Conservation (phyloP, 2,113 vertebrate species). For the Isichthys henryi region DNA sequence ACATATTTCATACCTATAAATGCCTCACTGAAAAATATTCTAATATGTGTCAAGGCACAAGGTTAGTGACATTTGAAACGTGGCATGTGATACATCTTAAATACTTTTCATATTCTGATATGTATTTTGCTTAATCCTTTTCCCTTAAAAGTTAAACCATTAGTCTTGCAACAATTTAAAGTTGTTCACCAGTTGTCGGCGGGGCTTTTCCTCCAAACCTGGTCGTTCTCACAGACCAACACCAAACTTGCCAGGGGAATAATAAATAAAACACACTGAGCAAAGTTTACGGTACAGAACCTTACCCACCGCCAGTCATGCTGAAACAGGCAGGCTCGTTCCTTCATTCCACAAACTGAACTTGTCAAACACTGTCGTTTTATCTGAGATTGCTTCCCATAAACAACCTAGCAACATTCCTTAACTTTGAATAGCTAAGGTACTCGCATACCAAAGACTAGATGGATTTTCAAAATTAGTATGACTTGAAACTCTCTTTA, state of each 20-base stretch:
- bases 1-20: not conserved
- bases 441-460: not conserved
- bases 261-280: not conserved
- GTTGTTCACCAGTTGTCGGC: not conserved
- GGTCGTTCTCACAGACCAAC: not conserved
- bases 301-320: not conserved
- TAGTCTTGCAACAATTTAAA: not conserved
- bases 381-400: not conserved
- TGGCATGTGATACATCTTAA: not conserved
- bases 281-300: not conserved
- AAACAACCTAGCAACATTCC: not conserved
- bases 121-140: not conserved
- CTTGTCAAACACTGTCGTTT: not conserved
- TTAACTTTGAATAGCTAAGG: not conserved
- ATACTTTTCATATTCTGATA: not conserved
- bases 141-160: not conserved
- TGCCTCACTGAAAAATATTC: slow-evolving; percentile 1
- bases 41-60: not conserved
- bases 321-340: not conserved
- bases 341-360: not conserved
- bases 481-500: not conserved
- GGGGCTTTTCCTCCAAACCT: not conserved
- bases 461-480: not conserved
- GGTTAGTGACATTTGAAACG: slow-evolving; percentile 2
- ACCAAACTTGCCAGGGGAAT: not conserved